These are phyloP conservation scores for Gnathonemus echidnorhynchus DNA, from an alignment of 2,113 vertebrate species.

Conservation along the genomic window DNA sequence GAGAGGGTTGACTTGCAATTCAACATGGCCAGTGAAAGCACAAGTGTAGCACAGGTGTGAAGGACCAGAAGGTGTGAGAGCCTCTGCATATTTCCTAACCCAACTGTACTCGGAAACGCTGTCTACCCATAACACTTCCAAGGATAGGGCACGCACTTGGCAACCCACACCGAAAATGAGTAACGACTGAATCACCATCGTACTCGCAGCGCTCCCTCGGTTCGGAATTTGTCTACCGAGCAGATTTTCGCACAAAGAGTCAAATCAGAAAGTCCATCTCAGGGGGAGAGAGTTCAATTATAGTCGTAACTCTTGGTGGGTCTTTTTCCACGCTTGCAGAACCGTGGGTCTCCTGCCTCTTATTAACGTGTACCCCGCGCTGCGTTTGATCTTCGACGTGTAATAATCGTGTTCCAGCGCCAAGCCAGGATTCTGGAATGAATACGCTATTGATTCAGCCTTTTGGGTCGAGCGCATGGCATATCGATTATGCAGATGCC, in stretches of 20 bases:
- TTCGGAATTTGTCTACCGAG: background rate
- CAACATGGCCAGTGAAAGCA: background rate
- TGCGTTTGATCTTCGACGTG: slow-evolving; percentile 10
- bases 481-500: slow-evolving; percentile 25
- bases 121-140: background rate
- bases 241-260: background rate
- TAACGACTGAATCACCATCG: slow-evolving; percentile 11
- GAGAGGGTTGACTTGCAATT: background rate
- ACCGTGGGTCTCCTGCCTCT: slow-evolving; percentile 12
- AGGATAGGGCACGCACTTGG: background rate
- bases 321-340: background rate
- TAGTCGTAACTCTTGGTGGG: background rate
- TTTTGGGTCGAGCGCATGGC: slow-evolving; percentile 20
- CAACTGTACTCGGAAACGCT: background rate
- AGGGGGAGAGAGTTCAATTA: slow-evolving; percentile 17
- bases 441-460: slow-evolving; percentile 26
- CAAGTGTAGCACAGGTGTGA: background rate
- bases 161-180: background rate
- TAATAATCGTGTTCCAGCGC: slow-evolving; percentile 28
- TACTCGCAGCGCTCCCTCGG: background rate
- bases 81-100: background rate
- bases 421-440: background rate
- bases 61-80: background rate
- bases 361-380: background rate
- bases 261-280: background rate